Conservation (phyloP, 2,888 invertebrate species). For the Norana najaformis region DNA sequence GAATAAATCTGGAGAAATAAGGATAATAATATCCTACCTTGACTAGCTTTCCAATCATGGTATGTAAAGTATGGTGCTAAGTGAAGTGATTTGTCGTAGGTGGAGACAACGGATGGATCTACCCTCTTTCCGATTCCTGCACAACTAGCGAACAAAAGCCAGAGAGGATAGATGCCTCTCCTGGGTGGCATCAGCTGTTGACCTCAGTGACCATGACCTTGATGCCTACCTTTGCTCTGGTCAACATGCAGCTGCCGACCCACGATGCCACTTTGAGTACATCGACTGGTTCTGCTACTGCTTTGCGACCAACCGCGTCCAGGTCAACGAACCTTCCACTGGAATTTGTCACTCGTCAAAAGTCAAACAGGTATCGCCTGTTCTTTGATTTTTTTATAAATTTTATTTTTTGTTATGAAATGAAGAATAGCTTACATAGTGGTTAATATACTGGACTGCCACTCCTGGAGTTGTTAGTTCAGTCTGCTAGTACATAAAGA, state of each 20-base stretch:
- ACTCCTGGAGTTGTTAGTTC: too few species aligned
- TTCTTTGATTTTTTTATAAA: too few species aligned
- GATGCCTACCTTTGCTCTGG: slow-evolving; percentile 31
- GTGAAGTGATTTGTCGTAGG: not conserved
- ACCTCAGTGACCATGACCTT: slow-evolving; percentile 15
- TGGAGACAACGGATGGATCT: slow-evolving; percentile 25
- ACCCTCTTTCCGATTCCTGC: not conserved
- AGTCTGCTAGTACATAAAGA: too few species aligned
- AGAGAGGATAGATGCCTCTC: slow-evolving; percentile 23
- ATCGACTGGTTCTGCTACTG: slow-evolving; percentile 34
- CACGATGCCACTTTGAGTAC: slow-evolving; percentile 27
- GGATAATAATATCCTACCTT: too few species aligned
- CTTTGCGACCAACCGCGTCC: slow-evolving; percentile 28
- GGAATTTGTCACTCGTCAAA: not conserved
- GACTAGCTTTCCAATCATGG: too few species aligned
- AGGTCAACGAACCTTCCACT: not conserved
- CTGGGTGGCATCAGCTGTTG: slow-evolving; percentile 16
- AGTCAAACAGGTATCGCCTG: slow-evolving; percentile 19
- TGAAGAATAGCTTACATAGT: too few species aligned
- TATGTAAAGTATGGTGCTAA: not conserved
- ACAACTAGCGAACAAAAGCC: slow-evolving; percentile 23
- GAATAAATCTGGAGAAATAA: too few species aligned
- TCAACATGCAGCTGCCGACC: slow-evolving; percentile 25
- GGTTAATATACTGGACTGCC: too few species aligned
- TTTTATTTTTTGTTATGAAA: not conserved